phyloP scores from a whole-genome alignment of 2,888 invertebrate species.

The Eledone cirrhosa region DNA sequence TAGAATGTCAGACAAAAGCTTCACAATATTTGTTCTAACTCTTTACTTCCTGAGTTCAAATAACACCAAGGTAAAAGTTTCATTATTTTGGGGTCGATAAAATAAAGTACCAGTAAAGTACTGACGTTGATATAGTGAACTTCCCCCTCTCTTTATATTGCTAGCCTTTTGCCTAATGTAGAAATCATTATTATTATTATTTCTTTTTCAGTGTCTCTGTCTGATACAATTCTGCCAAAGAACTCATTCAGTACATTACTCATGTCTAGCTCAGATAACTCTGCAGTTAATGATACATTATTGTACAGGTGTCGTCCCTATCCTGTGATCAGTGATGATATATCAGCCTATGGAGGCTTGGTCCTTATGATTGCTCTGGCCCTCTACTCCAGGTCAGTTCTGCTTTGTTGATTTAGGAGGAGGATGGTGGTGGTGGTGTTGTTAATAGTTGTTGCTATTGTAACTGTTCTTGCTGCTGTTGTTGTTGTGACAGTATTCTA shows the following conservation, averaged over 20 bases:
- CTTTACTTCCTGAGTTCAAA: too few species aligned
- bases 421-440: not conserved
- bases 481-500: too few species aligned
- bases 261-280: conserved; percentile 16
- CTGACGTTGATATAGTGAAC: too few species aligned
- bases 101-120: too few species aligned
- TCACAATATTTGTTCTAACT: too few species aligned
- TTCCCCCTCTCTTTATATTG: too few species aligned
- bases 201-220: conserved; percentile 38
- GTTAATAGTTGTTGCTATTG: too few species aligned
- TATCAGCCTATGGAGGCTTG: conserved; percentile 67
- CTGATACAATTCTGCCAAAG: conserved; percentile 39
- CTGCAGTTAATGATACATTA: conserved; percentile 28
- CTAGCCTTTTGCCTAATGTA: too few species aligned
- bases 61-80: too few species aligned
- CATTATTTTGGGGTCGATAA: too few species aligned
- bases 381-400: conserved; percentile 61
- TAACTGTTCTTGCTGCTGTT: too few species aligned
- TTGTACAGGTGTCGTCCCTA: conserved; percentile 50
- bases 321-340: conserved; percentile 55
- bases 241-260: conserved; percentile 31
- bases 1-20: too few species aligned
- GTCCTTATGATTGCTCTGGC: conserved; percentile 66
- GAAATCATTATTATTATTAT: not conserved
- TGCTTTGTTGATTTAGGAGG: not conserved